These are phyloP conservation scores for Choloepus hoffmanni DNA, from an alignment of 2,113 vertebrate genomes.

Conservation along the genomic window DNA sequence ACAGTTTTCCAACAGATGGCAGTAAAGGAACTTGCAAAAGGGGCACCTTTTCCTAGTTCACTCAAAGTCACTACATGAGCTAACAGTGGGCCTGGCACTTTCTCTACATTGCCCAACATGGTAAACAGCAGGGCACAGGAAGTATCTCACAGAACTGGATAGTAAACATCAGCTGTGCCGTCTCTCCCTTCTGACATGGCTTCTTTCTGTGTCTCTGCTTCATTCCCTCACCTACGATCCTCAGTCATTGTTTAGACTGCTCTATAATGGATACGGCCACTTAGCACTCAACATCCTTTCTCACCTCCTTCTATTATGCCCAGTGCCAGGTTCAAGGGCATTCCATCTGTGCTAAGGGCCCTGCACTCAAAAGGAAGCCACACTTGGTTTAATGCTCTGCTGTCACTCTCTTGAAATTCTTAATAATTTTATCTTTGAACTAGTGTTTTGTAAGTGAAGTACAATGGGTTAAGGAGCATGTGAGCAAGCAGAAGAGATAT, in stretches of 20 bases:
- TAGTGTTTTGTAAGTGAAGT: neutral
- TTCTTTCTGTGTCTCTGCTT: neutral
- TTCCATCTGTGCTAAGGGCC: neutral
- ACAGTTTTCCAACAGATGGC: slow-evolving; percentile 73
- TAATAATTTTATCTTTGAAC: slow-evolving; percentile 7
- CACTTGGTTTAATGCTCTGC: neutral
- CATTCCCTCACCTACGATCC: neutral
- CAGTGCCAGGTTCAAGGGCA: neutral
- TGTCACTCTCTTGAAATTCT: neutral
- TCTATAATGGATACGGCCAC: neutral
- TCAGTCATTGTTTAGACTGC: neutral
- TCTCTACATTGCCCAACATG: neutral
- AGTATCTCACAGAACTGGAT: neutral
- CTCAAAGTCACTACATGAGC: neutral
- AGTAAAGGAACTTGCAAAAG: slow-evolving; percentile 59
- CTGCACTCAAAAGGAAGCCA: neutral
- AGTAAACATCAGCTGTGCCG: neutral
- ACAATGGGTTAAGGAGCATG: neutral
- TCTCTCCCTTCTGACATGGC: neutral
- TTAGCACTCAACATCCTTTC: neutral
- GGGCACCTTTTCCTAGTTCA: neutral
- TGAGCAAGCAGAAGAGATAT: neutral
- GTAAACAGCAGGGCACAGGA: neutral
- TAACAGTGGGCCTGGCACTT: neutral
- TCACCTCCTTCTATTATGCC: neutral